These are phyloP conservation scores for Drosophila longiperda DNA, from an alignment of 2,888 invertebrate genomes.

Conservation along the genomic window DNA sequence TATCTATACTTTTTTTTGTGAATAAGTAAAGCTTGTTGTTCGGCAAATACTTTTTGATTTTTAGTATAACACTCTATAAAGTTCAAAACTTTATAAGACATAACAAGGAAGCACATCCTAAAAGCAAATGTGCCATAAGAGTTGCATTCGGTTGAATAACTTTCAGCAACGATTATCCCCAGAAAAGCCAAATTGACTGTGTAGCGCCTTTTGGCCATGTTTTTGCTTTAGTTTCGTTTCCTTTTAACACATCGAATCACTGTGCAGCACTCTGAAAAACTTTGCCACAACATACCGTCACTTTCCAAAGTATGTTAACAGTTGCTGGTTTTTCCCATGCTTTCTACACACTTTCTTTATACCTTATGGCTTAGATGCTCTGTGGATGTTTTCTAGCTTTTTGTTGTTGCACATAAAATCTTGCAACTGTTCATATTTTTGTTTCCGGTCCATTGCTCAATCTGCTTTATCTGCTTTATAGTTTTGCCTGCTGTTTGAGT, in stretches of 20 bases:
- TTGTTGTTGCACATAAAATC: constrained; percentile 20
- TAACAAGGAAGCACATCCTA: constrained; percentile 11
- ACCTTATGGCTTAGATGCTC: constrained; percentile 2
- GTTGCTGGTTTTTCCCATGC: constrained; percentile 37
- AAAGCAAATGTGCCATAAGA: constrained; percentile 18
- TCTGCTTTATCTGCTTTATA: constrained; percentile 51
- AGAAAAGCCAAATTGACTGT: constrained; percentile 1
- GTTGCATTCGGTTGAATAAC: constrained; percentile 17
- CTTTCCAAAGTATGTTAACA: constrained; percentile 47
- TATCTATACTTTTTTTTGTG: background rate
- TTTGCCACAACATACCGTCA: constrained; percentile 39
- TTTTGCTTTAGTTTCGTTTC: background rate
- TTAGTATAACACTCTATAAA: constrained; percentile 1
- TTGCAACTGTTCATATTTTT: constrained; percentile 43
- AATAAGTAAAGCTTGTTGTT: background rate
- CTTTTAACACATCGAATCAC: constrained; percentile 25
- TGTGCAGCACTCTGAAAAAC: constrained; percentile 31
- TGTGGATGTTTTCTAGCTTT: background rate
- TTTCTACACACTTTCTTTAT: constrained; percentile 30
- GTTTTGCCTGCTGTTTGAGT: constrained; percentile 24
- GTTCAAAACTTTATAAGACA: constrained; percentile 3
- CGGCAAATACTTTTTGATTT: background rate
- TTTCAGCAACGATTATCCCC: constrained; percentile 17
- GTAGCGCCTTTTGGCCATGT: background rate
- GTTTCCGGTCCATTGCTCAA: constrained; percentile 65